Base-by-base conservation (phyloP, 1,140 invertebrate genomes). In the Ceratina calcarata region DNA sequence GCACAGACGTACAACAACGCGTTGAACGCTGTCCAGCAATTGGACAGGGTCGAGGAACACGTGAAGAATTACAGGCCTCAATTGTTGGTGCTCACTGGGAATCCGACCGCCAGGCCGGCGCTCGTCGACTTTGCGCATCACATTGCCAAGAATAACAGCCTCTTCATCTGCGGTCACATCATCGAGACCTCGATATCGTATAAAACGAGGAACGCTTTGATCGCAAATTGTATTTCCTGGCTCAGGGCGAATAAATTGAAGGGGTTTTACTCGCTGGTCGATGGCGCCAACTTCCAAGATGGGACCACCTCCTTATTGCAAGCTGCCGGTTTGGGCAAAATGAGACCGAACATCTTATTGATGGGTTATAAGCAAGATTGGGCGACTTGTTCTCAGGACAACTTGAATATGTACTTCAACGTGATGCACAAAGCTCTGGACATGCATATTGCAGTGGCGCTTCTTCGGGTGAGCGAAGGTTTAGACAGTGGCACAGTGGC, bases 11-110 rank as follows among this genome's bases (percentile, higher is more conserved):
- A 99, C 91, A 98, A 97, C 89, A 97, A 96, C 88, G 98, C 98
- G 0, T 91, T 99, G 18, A 95, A 96, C 66, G 95, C 97, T 1
- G 96, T 98, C 4, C 96, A 98, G 81, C 97, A 98, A 88, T 92
- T 99, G 61, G 96, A 97, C 80, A 94, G 95, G 60, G 96, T 98
- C 4, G 97, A 98, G 83, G 98, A 99, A 73, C 98, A 99, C 90
- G 98, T 99, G 0, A 99, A 99, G 93, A 99, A 99, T 93, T 99
- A 98, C 91, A 95, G 97, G 86, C 97, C 97, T 12, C 96, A 97
- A 90, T 96, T 99, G 74, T 92, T 99, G 20, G 97, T 99, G 18
- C 93, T 99, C 20, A 96, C 96, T 12, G 98, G 98, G 0, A 94
- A 96, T 87, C 98, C 98, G 0, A 96, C 95, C 62, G 94, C 95